Evolutionary conservation across 2,113 vertebrate species (phyloP).

Genomic region (Pterophyllum scalare): DNA sequence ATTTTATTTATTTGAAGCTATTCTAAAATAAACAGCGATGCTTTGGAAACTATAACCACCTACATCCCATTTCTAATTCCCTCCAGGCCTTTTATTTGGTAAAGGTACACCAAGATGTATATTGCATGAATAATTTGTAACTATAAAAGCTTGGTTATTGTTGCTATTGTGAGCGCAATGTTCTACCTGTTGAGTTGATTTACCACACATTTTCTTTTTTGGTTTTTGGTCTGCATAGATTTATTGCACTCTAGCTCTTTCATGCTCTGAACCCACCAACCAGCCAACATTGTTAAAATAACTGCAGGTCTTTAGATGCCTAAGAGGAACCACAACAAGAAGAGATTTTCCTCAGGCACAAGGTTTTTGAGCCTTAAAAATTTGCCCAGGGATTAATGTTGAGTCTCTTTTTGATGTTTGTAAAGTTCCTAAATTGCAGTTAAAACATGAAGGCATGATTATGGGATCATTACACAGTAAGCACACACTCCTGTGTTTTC

Average conservation of each 20-base stretch:
- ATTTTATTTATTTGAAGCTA: neutral
- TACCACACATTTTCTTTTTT: neutral
- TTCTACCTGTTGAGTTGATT: constrained; percentile 34
- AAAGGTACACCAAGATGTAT: constrained; percentile 7
- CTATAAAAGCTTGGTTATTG: neutral
- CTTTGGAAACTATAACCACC: constrained; percentile 7
- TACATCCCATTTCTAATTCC: neutral
- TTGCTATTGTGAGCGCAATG: neutral
- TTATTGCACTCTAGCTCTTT: constrained; percentile 19
- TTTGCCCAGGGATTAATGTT: neutral
- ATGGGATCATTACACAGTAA: neutral
- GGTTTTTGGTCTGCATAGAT: neutral
- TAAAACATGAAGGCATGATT: neutral
- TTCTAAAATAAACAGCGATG: neutral
- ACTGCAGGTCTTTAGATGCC: constrained; percentile 29
- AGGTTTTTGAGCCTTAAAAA: neutral
- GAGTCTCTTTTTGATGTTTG: neutral
- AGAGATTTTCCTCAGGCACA: neutral
- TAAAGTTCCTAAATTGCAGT: neutral
- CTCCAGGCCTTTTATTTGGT: neutral
- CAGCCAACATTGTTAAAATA: constrained; percentile 47
- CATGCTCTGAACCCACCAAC: neutral
- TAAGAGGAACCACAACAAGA: constrained; percentile 34
- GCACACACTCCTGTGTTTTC: neutral
- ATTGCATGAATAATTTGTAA: neutral